Evolutionary conservation across 2,113 vertebrate genomes (phyloP), one percentile per base, ranked within the genome.

Genomic region (Saimiri boliviensis): DNA sequence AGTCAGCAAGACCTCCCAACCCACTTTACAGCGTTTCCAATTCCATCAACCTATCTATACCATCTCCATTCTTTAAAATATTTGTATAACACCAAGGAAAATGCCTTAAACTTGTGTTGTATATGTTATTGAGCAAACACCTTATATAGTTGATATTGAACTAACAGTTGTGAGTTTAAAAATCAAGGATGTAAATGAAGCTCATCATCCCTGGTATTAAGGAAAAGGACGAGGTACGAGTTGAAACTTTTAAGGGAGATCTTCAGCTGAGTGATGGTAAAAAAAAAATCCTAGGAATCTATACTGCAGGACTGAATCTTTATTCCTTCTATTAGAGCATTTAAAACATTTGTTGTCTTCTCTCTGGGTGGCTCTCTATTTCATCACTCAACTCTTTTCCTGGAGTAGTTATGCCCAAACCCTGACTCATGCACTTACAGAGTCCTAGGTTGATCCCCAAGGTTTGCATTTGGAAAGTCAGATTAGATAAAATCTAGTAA

Each of bases 401-500:
- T 85, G 58, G 7, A 47, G 17, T 32, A 35, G n/a, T 40, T 45
- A n/a, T 70, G 27, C 37, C 30, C 52, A 52, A 37, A 77, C 16
- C 12, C 52, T 13, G 11, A 25, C 42, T 70, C 27, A 68, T 20
- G 23, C 30, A 25, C 89, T 93, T 70, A 5, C 16, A 49, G 10
- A 89, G 37, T 89, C 84, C 30, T 58, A 52, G 52, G 20, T 45
- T 71, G 54, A 82, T 77, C 25, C 30, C 49, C 45, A 47, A 88
- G 23, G 21, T 70, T 30, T 86, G 60, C 32, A 45, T 83, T 74
- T 96, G 30, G 56, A 95, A 96, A 86, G 37, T 35, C 58, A 32
- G 13, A 6, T 92, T 89, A 91, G 54, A 95, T 60, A 80, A 90
- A 92, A 88, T 52, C 54, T n/a, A 56, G 32, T 73, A 76, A 86